A percentile compares a stretch with the other conserved stretches of the same genome.
Evolutionary conservation across 2,113 vertebrate genomes (phyloP).

Genomic region (Psittacus erithacus): DNA sequence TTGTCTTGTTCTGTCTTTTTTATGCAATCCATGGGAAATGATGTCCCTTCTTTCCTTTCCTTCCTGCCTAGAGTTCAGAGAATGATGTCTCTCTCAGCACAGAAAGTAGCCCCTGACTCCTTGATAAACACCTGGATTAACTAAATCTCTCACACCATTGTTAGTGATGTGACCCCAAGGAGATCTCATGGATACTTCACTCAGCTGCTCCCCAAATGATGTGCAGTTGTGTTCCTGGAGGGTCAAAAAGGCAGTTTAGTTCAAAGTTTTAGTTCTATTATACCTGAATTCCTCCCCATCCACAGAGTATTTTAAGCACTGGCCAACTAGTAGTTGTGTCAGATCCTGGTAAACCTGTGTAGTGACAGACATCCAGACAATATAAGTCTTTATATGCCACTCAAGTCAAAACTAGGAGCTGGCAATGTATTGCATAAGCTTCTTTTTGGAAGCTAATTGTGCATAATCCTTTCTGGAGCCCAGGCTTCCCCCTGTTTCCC

Average conservation of each 20-base stretch:
- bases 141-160: not conserved
- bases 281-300: not conserved
- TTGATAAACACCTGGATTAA: not conserved
- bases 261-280: not conserved
- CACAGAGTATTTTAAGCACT: not conserved
- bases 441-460: fast-evolving
- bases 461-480: not conserved
- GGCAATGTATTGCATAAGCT: not conserved
- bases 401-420: not conserved
- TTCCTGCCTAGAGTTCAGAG: not conserved
- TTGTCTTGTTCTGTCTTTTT: not conserved
- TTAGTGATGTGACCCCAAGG: not conserved
- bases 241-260: not conserved
- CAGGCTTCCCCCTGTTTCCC: not conserved
- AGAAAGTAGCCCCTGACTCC: not conserved
- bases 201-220: not conserved
- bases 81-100: not conserved
- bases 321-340: not conserved
- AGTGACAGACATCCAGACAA: not conserved
- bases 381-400: not conserved
- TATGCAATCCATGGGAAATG: not conserved
- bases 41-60: not conserved
- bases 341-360: not conserved
- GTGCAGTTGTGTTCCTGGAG: not conserved
- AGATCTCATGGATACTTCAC: not conserved